Evolutionary conservation across 2,113 vertebrate genomes (phyloP), one percentile per base, ranked within the genome.

Genomic region (Zeus faber): DNA sequence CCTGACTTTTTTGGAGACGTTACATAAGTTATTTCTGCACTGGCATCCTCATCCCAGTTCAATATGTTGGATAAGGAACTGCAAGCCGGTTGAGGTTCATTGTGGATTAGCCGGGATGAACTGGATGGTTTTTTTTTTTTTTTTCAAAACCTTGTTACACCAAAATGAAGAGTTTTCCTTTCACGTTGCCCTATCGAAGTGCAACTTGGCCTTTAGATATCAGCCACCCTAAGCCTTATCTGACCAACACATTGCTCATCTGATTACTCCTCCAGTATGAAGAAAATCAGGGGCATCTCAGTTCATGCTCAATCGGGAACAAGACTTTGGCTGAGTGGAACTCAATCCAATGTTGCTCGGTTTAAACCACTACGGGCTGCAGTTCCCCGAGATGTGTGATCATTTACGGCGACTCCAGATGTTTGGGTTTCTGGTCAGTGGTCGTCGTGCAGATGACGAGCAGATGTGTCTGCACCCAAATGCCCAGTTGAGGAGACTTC

Each of bases 1-100:
- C n/a, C n/a, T n/a, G n/a, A n/a, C n/a, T n/a, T n/a, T n/a, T n/a
- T n/a, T 76, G 58, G 57, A 67, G 55, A 1, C 26, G 58, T 83
- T 81, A 49, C 74, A 65, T 66, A 78, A 76, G 62, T 67, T 51
- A 54, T 70, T 65, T 58, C 52, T 63, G 54, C 56, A 35, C 62
- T 71, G 40, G 45, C 67, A 58, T 41, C 39, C 35, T 49, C n/a
- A 2, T 49, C 45, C 35, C 45, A 40, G 44, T 18, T 14, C 44
- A 56, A 8, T 44, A n/a, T 43, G 16, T 47, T 27, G 22, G 37
- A 54, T 27, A 58, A n/a, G n/a, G n/a, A n/a, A n/a, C n/a, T n/a
- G n/a, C n/a, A n/a, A n/a, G n/a, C n/a, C n/a, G n/a, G n/a, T n/a
- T n/a, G n/a, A n/a, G n/a, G 40, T 63, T 43, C 43, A 67, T 57